These are phyloP conservation scores for Pampus argenteus DNA, from an alignment of 2,797 vertebrate species.

Conservation along the genomic window DNA sequence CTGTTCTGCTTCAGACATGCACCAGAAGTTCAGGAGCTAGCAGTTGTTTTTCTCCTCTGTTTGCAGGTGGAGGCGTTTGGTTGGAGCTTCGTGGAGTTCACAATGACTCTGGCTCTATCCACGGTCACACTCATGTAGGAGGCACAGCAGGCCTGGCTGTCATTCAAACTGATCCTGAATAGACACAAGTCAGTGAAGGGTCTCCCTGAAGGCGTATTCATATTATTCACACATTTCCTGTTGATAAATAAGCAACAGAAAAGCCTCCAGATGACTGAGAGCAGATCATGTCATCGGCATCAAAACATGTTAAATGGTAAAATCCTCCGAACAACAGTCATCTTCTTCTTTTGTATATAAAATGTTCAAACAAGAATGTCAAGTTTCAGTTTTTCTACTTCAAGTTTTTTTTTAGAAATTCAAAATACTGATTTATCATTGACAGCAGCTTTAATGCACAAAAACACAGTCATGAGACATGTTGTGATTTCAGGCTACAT, in stretches of 20 bases:
- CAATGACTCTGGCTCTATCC: background rate
- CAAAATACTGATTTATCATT: no score
- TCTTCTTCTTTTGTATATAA: no score
- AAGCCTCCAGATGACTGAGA: background rate
- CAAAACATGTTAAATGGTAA: background rate
- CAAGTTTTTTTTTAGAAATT: no score
- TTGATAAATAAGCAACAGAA: constrained; percentile 9
- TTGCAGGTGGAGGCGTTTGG: background rate
- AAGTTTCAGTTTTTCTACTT: no score
- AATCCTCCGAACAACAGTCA: background rate
- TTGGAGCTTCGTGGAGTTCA: no score
- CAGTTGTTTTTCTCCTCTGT: no score
- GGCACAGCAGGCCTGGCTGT: constrained; percentile 4
- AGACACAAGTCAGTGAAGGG: background rate
- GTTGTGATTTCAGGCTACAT: no score
- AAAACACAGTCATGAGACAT: no score
- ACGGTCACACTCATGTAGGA: constrained; percentile 10
- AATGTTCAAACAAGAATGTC: no score
- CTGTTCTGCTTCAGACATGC: no score
- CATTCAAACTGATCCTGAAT: constrained; percentile 17
- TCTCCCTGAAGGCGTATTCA: constrained; percentile 13
- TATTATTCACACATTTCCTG: constrained; percentile 22
- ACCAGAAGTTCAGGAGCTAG: no score
- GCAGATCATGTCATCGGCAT: background rate
- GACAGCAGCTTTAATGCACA: no score